Base-by-base conservation (phyloP, 2,888 invertebrate genomes). In the Temnothorax unifasciatus region DNA sequence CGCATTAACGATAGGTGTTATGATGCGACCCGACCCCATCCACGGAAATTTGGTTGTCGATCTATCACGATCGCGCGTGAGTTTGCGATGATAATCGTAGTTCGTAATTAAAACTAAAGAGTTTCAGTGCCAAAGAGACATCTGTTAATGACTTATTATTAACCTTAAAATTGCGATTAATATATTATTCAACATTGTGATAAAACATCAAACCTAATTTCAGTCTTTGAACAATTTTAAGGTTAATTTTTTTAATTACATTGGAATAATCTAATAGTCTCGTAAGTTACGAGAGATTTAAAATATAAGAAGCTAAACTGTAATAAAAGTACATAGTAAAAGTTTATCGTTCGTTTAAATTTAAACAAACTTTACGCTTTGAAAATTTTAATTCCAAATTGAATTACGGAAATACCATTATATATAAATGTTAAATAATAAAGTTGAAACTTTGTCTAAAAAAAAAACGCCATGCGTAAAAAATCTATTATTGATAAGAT, bases 1-100 rank as follows among this genome's bases (percentile, higher is more conserved):
- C 47, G 59, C 59, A 59, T 81, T 81, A 76, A 76, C 82, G 76
- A 69, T 47, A 79, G 83, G 83, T 81, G 79, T 83, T 59, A 61
- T 47, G 68, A 83, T 57, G 68, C 71, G 76, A 85, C 74, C 69
- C 44, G 52, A 75, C 64, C 61, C 57, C 18, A 83, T 81, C 47
- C 13, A 54, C 57, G 74, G 74, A 86, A 83, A 79, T 86, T 86
- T 86, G 38, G 64, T 38, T 47, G 29, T 25, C 63, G 64, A 54
- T 84, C 50, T 57, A 76, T 82, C 77, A 54, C 63, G 52, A 54
- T 59, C 21, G 34, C 21, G 34, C 18, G 18, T 41, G 73, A 25
- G 47, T 38, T 44, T 59, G n/a, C 8, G 6, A 21, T 4, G 18
- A 21, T 59, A 44, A 79, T 69, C 13, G 34, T 18, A 57, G 57